Base-by-base conservation (phyloP, 2,113 vertebrate genomes). In the Sminthopsis crassicaudata region DNA sequence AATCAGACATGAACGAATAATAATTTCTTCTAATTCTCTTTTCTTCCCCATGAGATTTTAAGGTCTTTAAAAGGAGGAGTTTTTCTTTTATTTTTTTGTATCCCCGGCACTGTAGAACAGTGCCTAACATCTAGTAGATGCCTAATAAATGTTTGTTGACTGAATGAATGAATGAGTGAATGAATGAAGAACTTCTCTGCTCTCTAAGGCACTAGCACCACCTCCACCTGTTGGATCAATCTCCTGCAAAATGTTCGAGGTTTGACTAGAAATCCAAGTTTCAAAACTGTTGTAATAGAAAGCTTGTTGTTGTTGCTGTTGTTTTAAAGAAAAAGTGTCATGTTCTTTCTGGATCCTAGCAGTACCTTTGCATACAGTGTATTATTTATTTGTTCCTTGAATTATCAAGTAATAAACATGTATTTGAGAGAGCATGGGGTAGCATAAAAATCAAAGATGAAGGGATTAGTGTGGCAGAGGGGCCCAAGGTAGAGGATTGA, bases 81-180 rank as follows among this genome's bases (percentile, higher is more conserved):
- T 60, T 60, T 60, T 48, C 46, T 60, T 60, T 60, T 30, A 27
- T 60, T 60, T 30, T 11, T 10, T 60, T 30, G 26, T 60, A 30
- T 60, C 57, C 57, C 3, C 57, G 12, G 57, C 57, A 9, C 27
- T 36, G 54, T 4, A 55, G 76, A 46, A 95, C 26, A 84, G 46
- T 55, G 46, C n/a, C 52, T 84, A 84, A 55, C 24, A 55, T 60
- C 30, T 54, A 8, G 0, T 52, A 92, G n/a, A 27, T 55, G 6
- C 89, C 55, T 94, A 90, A 92, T 90, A 95, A 93, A 36, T 67
- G 27, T 36, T 67, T 57, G 53, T 48, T 50, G 50, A 92, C 19
- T 88, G 14, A 67, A n/a, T 6, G 51, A 96, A 94, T 26, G 88
- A 94, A 88, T 91, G 2, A 94, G 11, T 30, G 27, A 30, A 60